Evolutionary conservation across 2,113 vertebrate genomes (phyloP).

Genomic region (Chelonoidis abingdonii): DNA sequence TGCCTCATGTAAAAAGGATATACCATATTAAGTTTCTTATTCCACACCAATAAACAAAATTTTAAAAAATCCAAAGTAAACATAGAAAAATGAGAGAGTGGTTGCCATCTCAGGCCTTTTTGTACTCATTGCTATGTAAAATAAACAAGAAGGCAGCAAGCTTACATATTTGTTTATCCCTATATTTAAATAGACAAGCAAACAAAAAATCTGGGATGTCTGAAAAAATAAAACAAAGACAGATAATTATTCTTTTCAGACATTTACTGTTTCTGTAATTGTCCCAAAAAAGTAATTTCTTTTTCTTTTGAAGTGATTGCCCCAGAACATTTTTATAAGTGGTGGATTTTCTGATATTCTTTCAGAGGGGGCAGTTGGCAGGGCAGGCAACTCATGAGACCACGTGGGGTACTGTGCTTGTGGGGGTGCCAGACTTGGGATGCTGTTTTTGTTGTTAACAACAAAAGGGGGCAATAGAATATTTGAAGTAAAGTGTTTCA

Average conservation of each 20-base stretch:
- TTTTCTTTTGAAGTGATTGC: not conserved
- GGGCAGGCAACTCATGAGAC: too few relatives aligned
- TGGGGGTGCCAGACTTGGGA: too few relatives aligned
- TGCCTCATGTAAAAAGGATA: not conserved
- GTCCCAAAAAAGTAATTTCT: not conserved
- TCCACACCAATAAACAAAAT: not conserved
- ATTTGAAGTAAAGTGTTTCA: too few relatives aligned
- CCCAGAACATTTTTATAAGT: not conserved
- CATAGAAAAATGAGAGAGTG: not conserved
- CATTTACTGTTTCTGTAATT: not conserved
- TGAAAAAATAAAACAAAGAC: not conserved
- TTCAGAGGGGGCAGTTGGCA: not conserved
- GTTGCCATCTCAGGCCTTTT: not conserved
- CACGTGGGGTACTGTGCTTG: too few relatives aligned
- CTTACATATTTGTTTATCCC: not conserved
- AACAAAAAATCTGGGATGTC: not conserved
- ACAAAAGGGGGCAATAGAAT: too few relatives aligned
- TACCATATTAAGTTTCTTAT: not conserved
- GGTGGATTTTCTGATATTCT: slow-evolving; percentile 34
- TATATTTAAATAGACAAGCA: not conserved
- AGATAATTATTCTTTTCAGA: not conserved
- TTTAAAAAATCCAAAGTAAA: not conserved
- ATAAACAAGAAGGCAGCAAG: not conserved
- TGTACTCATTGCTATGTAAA: not conserved
- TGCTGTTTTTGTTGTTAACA: too few relatives aligned